Evolutionary conservation across 2,888 invertebrate species (phyloP).

Genomic region (Troides oblongomaculatus): DNA sequence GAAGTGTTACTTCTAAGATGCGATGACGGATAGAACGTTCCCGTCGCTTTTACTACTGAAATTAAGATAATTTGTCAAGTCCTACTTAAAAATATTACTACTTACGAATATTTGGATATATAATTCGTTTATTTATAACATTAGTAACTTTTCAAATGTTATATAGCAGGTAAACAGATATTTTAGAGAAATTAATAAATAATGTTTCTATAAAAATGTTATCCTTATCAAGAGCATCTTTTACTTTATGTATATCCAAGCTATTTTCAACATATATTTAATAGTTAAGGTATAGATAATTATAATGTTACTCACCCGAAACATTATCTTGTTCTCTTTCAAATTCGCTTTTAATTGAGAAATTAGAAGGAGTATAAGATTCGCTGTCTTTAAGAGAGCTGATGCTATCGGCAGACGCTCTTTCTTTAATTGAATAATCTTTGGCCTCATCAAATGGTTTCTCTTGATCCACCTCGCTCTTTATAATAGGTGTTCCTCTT

Average conservation of each 20-base stretch:
- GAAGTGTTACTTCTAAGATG: constrained; percentile 78
- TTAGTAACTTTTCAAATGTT: too few relatives aligned
- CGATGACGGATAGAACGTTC: constrained; percentile 94
- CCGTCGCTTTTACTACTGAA: constrained; percentile 95
- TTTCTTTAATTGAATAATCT: constrained; percentile 75
- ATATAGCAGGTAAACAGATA: neutral
- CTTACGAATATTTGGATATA: neutral
- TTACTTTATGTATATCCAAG: neutral
- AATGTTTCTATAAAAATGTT: too few relatives aligned
- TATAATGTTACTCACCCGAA: constrained; percentile 61
- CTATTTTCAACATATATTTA: neutral
- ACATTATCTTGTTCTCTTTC: constrained; percentile 73
- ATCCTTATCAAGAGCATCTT: neutral
- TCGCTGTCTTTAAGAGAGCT: constrained; percentile 66
- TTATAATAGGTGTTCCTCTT: constrained; percentile 68
- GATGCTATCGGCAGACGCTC: constrained; percentile 68
- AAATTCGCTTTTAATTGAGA: constrained; percentile 74
- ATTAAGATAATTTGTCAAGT: constrained; percentile 52
- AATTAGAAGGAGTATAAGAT: constrained; percentile 62
- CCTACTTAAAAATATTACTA: neutral
- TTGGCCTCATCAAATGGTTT: constrained; percentile 72
- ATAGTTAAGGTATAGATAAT: neutral
- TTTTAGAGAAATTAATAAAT: neutral
- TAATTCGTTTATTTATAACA: too few relatives aligned
- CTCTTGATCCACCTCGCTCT: constrained; percentile 63